Conservation (phyloP, 2,113 vertebrate genomes). For the Australoheros scitulus region DNA sequence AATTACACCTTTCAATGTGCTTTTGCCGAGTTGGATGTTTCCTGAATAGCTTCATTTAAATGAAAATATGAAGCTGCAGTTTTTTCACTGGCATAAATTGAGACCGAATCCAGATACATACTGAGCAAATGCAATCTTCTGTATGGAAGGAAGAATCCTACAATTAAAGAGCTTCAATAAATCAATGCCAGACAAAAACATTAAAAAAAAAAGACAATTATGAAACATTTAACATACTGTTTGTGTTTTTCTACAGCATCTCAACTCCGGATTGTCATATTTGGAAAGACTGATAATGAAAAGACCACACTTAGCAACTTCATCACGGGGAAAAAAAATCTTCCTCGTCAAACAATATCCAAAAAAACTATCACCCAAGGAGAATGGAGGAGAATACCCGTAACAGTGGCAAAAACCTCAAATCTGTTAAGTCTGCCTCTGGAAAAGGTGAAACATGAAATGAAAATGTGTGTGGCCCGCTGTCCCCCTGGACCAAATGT, state of each 20-base stretch:
- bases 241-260: slow-evolving; percentile 6
- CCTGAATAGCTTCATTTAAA: not conserved
- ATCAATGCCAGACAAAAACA: not conserved
- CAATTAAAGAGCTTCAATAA: not conserved
- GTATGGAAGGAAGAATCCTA: not conserved
- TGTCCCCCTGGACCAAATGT: slow-evolving; percentile 47
- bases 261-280: not conserved
- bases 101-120: not conserved
- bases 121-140: not conserved
- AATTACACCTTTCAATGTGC: not conserved
- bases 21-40: not conserved
- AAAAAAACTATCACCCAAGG: not conserved
- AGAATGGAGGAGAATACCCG: not conserved
- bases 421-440: not conserved
- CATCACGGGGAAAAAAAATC: not conserved
- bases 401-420: slow-evolving; percentile 25
- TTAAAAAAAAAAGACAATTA: not conserved
- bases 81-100: not conserved
- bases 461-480: not conserved
- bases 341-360: rapidly evolving
- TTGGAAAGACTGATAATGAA: not conserved
- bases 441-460: not conserved
- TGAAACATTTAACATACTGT: not conserved
- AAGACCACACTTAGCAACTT: not conserved
- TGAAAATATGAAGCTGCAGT: not conserved